phyloP scores from a whole-genome alignment of 2,113 vertebrate species.

The Caranx ignobilis region DNA sequence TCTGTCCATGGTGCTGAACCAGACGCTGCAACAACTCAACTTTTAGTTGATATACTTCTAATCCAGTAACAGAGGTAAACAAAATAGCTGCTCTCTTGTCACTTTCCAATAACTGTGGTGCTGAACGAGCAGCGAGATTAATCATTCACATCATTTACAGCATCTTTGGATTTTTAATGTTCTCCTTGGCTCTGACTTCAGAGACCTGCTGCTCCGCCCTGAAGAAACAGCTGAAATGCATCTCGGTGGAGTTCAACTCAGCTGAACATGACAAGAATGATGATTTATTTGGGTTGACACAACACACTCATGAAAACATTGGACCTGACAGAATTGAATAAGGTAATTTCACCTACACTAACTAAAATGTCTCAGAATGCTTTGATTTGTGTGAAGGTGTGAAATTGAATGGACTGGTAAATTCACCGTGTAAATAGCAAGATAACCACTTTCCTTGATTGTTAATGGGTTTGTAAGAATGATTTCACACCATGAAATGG shows the following conservation, averaged over 20 bases:
- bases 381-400: slow-evolving; percentile 28
- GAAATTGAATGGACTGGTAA: slow-evolving; percentile 35
- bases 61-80: not conserved
- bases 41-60: too few relatives aligned
- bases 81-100: slow-evolving; percentile 21
- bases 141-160: slow-evolving; percentile 21
- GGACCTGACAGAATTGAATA: slow-evolving; percentile 5
- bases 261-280: not conserved
- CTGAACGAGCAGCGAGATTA: slow-evolving; percentile 33
- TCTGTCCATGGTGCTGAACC: slow-evolving; percentile 50
- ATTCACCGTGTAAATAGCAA: slow-evolving; percentile 16
- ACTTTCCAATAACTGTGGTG: slow-evolving; percentile 21
- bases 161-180: slow-evolving; percentile 16
- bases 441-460: not conserved
- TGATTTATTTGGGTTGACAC: not conserved
- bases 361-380: slow-evolving; percentile 3
- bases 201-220: not conserved
- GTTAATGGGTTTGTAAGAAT: slow-evolving; percentile 10
- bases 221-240: not conserved
- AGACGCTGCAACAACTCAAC: not conserved
- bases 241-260: slow-evolving; percentile 6
- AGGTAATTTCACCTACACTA: slow-evolving; percentile 8
- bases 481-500: slow-evolving; percentile 30
- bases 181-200: slow-evolving; percentile 10
- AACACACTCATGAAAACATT: not conserved